Base-by-base conservation (phyloP, 1,140 invertebrate genomes). In the Papilio machaon region DNA sequence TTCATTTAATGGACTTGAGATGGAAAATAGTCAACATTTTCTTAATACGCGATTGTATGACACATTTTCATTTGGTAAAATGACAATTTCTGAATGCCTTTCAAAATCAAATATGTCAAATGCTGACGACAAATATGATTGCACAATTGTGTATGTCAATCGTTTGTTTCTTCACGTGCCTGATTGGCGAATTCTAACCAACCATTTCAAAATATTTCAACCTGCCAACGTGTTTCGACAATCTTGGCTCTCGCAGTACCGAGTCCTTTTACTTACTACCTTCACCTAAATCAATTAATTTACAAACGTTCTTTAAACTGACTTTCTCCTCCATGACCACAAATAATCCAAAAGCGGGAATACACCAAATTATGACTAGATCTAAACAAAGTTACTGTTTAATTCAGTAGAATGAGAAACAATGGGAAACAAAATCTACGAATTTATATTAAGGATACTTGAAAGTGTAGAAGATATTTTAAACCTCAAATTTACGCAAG, bases 401-500 rank as follows among this genome's bases (percentile, higher is more conserved):
- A n/a, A n/a, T n/a, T n/a, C n/a, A n/a, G n/a, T n/a, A n/a, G n/a
- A n/a, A n/a, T n/a, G n/a, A n/a, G n/a, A n/a, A n/a, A n/a, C n/a
- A n/a, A n/a, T n/a, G n/a, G n/a, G n/a, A 9, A 11, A 15, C 49
- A 15, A 54, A 54, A 17, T 17, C 5, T 54, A 13, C 52, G 5
- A 54, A 54, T 13, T 5, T 1, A 54, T 54, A 54, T 11, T 64
- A 64, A 67, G 64, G 64, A 67, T 15, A 67, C 30, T 67, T 67
- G 30, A 67, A 35, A 67, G 23, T 38, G 11, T 67, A 38, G 11
- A 35, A 67, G 64, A 35, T 67, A 35, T 11, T 64, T 35, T 67
- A 30, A 67, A 35, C 23, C 64, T 67, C 60, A 64, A 64, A 64
- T 64, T 64, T 67, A 38, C 64, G 64, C 64, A 67, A 67, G 64